These are phyloP conservation scores for Athrips mouffetella DNA, from an alignment of 2,888 invertebrate species.

Conservation along the genomic window DNA sequence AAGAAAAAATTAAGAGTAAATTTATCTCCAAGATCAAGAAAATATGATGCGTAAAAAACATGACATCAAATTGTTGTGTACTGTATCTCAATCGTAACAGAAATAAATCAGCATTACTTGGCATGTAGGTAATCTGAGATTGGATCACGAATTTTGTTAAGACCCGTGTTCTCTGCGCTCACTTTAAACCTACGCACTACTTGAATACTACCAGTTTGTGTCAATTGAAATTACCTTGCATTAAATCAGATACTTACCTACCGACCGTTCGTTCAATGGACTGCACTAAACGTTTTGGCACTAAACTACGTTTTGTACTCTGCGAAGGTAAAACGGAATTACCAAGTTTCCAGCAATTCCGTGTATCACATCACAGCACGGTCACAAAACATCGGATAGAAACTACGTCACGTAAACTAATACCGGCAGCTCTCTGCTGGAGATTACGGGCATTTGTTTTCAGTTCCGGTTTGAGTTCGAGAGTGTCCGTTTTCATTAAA, in stretches of 20 bases:
- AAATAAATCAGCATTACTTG: no score
- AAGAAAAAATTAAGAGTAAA: not conserved
- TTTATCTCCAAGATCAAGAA: no score
- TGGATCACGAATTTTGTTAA: constrained; percentile 1
- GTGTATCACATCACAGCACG: no score
- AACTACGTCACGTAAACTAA: not conserved
- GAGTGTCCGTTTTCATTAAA: not conserved
- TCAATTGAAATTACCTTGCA: constrained; percentile 34
- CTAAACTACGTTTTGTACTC: not conserved
- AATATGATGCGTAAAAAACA: not conserved
- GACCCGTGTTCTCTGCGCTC: not conserved
- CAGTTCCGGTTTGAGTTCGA: not conserved
- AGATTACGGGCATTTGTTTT: not conserved
- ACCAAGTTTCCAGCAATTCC: not conserved
- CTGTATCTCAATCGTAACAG: not conserved
- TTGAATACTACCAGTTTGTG: constrained; percentile 11
- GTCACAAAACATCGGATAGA: not conserved
- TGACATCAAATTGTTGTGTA: not conserved
- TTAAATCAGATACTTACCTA: not conserved
- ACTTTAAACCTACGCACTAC: constrained; percentile 3
- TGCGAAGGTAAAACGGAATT: not conserved
- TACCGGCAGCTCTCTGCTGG: no score
- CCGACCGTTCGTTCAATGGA: no score
- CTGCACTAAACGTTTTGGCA: not conserved
- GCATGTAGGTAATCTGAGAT: not conserved